Percentiles rank a stretch among this genome's conserved stretches.
phyloP scores from a whole-genome alignment of 2,797 vertebrate species.

The Chrosomus eos region DNA sequence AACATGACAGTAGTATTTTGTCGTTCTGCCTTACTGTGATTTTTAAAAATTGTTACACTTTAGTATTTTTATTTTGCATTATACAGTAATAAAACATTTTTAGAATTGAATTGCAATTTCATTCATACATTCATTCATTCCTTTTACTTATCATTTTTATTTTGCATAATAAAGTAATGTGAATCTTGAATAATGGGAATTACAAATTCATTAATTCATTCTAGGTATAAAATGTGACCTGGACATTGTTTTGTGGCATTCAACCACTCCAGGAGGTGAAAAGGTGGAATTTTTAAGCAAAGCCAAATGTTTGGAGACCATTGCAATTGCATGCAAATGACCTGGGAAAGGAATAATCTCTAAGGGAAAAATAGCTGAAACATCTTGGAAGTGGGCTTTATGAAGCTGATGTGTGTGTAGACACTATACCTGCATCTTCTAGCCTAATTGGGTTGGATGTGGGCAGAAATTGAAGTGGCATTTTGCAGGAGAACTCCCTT shows the following conservation, averaged over 20 bases:
- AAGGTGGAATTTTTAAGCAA: too few relatives aligned
- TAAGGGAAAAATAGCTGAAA: neutral
- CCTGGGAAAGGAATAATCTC: neutral
- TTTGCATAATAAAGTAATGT: neutral
- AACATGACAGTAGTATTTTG: too few relatives aligned
- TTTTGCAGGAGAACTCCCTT: conserved; percentile 75
- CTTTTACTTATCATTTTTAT: conserved; percentile 12
- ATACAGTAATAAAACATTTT: too few relatives aligned
- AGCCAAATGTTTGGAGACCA: neutral
- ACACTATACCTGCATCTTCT: conserved; percentile 60
- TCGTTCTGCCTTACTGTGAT: neutral
- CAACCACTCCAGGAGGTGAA: neutral
- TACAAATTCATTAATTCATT: neutral
- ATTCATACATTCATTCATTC: too few relatives aligned
- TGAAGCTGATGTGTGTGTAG: conserved; percentile 48
- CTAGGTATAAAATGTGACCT: neutral
- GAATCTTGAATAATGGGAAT: neutral
- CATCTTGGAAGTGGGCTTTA: neutral
- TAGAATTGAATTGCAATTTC: too few relatives aligned
- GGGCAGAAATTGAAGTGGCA: conserved; percentile 74
- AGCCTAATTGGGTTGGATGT: conserved; percentile 75
- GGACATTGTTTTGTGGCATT: neutral
- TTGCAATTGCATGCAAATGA: neutral
- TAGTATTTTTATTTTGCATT: conserved; percentile 66
- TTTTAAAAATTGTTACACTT: neutral